Conservation (phyloP, 2,113 vertebrate genomes). For the Oenanthe melanoleuca region DNA sequence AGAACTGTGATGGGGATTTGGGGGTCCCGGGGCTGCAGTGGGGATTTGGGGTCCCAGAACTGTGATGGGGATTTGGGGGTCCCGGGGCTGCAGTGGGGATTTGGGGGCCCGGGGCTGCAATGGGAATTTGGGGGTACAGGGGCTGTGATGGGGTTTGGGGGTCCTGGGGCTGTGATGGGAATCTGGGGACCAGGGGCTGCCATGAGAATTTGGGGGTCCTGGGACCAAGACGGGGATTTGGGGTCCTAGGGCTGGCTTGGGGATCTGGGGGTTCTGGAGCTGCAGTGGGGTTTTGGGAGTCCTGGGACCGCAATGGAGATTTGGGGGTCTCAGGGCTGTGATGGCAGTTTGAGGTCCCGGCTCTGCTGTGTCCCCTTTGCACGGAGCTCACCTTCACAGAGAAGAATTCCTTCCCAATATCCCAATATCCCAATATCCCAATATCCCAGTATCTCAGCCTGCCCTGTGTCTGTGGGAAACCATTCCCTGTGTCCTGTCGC, state of each 20-base stretch:
- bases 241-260: too few relatives aligned
- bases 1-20: too few relatives aligned
- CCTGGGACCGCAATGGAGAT: too few relatives aligned
- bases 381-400: rapidly evolving
- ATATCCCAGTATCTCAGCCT: rapidly evolving
- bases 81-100: rapidly evolving
- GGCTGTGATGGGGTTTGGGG: rapidly evolving
- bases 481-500: neutral
- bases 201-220: too few relatives aligned
- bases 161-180: rapidly evolving
- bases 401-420: neutral
- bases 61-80: neutral
- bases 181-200: too few relatives aligned
- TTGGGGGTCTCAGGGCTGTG: too few relatives aligned
- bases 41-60: too few relatives aligned
- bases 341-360: neutral
- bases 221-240: too few relatives aligned
- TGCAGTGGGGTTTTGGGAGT: too few relatives aligned
- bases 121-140: neutral
- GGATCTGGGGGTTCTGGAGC: too few relatives aligned
- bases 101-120: rapidly evolving
- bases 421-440: too few relatives aligned
- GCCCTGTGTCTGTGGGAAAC: neutral
- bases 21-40: too few relatives aligned
- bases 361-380: neutral